Evolutionary conservation across 2,888 invertebrate species (phyloP).

Genomic region (Pocota personata): DNA sequence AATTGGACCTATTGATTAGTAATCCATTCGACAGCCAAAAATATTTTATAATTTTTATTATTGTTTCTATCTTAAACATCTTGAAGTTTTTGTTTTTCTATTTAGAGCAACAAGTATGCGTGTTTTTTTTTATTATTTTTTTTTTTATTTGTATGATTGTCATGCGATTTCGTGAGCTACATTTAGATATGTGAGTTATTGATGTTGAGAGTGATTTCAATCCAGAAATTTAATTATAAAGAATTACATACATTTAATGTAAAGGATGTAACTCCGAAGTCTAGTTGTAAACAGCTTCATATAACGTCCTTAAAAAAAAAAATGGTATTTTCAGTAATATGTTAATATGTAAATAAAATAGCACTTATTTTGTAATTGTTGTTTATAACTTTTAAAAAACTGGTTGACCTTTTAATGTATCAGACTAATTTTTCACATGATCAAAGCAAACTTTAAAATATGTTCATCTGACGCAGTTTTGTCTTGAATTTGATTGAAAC

Average conservation of each 20-base stretch:
- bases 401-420: neutral
- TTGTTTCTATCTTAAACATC: neutral
- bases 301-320: slow-evolving; percentile 17
- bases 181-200: neutral
- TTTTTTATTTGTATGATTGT: neutral
- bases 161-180: neutral
- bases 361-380: slow-evolving; percentile 29
- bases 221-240: neutral
- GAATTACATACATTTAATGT: slow-evolving; percentile 14
- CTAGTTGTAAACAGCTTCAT: slow-evolving; percentile 45
- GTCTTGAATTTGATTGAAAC: slow-evolving; percentile 23
- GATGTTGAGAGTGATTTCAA: neutral
- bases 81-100: neutral
- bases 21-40: slow-evolving; percentile 9
- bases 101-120: neutral
- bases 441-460: neutral
- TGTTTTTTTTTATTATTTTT: neutral
- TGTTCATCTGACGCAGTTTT: slow-evolving; percentile 24
- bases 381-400: slow-evolving; percentile 29
- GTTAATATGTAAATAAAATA: slow-evolving; percentile 62
- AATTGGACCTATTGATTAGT: neutral
- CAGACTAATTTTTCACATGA: neutral
- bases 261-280: slow-evolving; percentile 43
- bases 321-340: slow-evolving; percentile 41
- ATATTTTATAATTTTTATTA: neutral